phyloP scores from a whole-genome alignment of 2,888 invertebrate genomes.

The Syrista parreyssii region DNA sequence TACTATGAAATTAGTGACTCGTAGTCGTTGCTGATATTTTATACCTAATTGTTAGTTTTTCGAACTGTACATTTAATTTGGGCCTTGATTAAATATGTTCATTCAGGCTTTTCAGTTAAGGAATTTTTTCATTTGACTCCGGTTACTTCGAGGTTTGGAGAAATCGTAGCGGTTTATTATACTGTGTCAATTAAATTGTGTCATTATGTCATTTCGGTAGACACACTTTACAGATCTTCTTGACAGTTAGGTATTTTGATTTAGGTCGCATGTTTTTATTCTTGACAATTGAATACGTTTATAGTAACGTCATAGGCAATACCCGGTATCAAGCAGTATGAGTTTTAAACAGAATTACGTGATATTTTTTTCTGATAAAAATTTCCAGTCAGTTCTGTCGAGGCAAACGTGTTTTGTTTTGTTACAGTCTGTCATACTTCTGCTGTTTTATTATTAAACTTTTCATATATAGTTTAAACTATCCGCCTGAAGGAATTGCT shows the following conservation, averaged over 20 bases:
- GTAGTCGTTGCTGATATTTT: neutral
- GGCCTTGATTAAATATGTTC: neutral
- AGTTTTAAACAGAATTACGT: neutral
- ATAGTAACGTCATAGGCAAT: neutral
- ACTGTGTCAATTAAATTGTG: neutral
- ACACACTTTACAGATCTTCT: neutral
- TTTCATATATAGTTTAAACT: neutral
- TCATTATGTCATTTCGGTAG: neutral
- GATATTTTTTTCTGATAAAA: neutral
- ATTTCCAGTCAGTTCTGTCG: neutral
- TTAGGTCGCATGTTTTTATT: too few species aligned
- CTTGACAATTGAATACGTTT: neutral
- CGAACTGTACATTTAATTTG: neutral
- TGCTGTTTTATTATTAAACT: neutral
- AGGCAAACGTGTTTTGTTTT: neutral
- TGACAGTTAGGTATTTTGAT: neutral
- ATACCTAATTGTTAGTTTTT: neutral
- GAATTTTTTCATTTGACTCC: neutral
- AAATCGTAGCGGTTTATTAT: neutral
- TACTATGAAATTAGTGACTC: neutral
- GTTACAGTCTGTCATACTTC: neutral
- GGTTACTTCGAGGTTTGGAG: neutral
- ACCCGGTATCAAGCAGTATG: neutral
- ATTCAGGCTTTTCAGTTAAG: neutral
- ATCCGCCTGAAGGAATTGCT: neutral